A percentile compares a stretch with the other conserved stretches of the same genome.
phyloP scores from a whole-genome alignment of 2,888 invertebrate species.

The Mythimna lalbum region DNA sequence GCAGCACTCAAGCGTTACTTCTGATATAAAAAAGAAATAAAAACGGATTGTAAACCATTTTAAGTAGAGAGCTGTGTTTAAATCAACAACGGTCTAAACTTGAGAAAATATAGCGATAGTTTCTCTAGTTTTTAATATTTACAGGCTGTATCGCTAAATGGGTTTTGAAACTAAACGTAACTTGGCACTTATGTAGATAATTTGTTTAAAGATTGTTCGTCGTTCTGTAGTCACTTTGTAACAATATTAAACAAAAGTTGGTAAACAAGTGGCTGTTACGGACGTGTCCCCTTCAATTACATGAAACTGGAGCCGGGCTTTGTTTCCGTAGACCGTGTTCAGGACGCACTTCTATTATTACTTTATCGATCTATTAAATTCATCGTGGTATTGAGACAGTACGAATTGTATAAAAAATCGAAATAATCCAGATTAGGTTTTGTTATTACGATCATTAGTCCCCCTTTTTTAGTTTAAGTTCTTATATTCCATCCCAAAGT shows the following conservation, averaged over 20 bases:
- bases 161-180: conserved; percentile 51
- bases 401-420: neutral
- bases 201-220: conserved; percentile 68
- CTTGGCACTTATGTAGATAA: conserved; percentile 64
- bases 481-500: too few relatives aligned
- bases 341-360: conserved; percentile 61
- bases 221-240: conserved; percentile 50
- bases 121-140: conserved; percentile 19
- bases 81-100: conserved; percentile 20
- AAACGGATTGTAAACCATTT: conserved; percentile 36
- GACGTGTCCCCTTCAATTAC: conserved; percentile 79
- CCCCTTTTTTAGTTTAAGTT: too few relatives aligned
- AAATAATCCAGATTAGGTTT: too few relatives aligned
- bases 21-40: conserved; percentile 37
- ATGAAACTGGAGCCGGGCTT: conserved; percentile 70
- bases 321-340: conserved; percentile 65
- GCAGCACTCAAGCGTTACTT: conserved; percentile 43
- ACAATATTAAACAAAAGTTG: conserved; percentile 74
- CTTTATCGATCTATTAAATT: conserved; percentile 54
- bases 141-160: conserved; percentile 21
- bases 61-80: conserved; percentile 25
- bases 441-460: too few relatives aligned
- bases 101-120: conserved; percentile 1
- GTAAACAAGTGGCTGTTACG: conserved; percentile 72
- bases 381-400: conserved; percentile 6